phyloP scores from a whole-genome alignment of 92 coral and sea anemone species.

The Phymanthus crucifer region DNA sequence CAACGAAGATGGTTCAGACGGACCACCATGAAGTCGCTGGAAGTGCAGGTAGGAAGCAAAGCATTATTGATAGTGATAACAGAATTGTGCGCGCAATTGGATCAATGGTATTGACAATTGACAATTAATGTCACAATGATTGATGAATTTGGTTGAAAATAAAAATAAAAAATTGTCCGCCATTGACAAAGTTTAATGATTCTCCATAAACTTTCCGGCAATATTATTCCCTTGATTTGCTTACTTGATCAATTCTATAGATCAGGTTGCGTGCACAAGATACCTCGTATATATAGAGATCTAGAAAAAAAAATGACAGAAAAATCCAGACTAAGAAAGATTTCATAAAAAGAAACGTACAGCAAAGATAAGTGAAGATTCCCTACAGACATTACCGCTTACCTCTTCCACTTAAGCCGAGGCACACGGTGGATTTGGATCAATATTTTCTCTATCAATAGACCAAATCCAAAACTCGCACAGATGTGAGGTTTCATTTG shows the following conservation, averaged over 20 bases:
- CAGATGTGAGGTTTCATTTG: no score
- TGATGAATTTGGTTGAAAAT: neutral
- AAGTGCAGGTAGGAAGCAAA: conserved; percentile 28
- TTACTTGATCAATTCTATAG: no score
- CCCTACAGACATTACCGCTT: no score
- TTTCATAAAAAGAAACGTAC: neutral
- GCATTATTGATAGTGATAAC: neutral
- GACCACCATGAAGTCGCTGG: conserved; percentile 36
- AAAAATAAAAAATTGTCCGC: neutral
- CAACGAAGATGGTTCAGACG: conserved; percentile 35
- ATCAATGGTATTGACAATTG: neutral
- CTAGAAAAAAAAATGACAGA: neutral
- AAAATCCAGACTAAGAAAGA: neutral
- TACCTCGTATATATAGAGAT: no score
- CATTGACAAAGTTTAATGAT: no score
- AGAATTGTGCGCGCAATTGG: neutral
- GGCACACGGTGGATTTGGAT: no score
- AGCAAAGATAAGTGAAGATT: neutral
- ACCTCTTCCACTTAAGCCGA: no score
- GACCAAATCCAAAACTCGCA: no score
- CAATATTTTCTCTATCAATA: no score
- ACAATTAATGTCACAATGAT: neutral
- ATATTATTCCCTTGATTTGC: no score
- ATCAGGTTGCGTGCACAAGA: no score
- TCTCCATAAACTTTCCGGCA: no score